Evolutionary conservation across 1,140 invertebrate genomes (phyloP), one percentile per base, ranked within the genome.

Genomic region (Mactra quadrangularis): DNA sequence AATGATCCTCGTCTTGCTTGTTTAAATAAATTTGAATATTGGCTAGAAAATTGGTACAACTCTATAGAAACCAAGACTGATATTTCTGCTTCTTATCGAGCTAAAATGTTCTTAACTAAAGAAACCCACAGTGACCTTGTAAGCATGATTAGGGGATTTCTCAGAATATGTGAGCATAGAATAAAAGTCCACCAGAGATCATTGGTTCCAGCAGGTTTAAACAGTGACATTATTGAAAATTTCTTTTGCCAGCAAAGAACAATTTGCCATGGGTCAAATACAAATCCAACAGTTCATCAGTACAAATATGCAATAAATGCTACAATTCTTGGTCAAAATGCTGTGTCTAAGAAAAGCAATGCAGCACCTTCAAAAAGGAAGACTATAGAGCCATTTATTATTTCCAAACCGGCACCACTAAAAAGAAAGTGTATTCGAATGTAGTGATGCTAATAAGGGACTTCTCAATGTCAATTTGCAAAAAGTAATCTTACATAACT

Each of bases 231-330:
- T n/a, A 33, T 25, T 38, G 47, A 53, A 35, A 66, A 53, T 41
- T 27, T 55, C 41, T 82, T 82, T 50, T 86, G 60, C 15, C 76
- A 83, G 22, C 81, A 86, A 33, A 74, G 76, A 68, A 70, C 66
- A 13, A 71, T 81, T 6, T 75, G 59, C 62, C 72, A 83, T 81
- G 85, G 85, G 27, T 60, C 68, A 27, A 86, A 86, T 55, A 70
- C 45, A 2, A 86, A 84, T 45, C 82, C 76, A 59, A 82, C 76
- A n/a, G 82, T 83, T 55, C 68, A 78, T 7, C 50, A 22, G 3
- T 86, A 86, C 53, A 79, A 68, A 25, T 31, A 41, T 45, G 78
- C 59, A 22, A 76, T 83, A 41, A 86, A 86, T 79, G 60, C 81
- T 50, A 70, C 82, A 0, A 83, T 86, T 59, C 66, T 86, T 50